Evolutionary conservation across 2,113 vertebrate genomes (phyloP), one percentile per base, ranked within the genome.

Genomic region (Chascanopsetta lugubris): DNA sequence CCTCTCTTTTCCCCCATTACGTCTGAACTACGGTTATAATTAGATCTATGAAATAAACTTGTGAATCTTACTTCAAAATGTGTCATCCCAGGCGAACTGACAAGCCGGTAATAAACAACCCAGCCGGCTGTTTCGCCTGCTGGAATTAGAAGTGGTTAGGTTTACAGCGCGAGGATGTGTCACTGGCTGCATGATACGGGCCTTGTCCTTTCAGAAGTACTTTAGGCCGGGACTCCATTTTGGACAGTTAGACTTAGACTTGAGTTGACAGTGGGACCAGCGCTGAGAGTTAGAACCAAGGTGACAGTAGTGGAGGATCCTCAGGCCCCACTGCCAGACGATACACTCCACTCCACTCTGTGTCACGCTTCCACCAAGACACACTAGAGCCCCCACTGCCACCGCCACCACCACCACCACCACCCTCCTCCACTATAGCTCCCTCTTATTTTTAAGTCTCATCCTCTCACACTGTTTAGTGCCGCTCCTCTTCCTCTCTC

Each of bases 241-340:
- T 74, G 68, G 72, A 70, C 53, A n/a, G 64, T 66, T 73, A 50
- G 84, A 90, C 72, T 80, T 55, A 84, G 76, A 90, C 72, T 45
- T n/a, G 65, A 78, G 61, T 48, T 75, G 89, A 88, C 87, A 89
- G 72, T 67, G 34, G 68, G 69, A 82, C 77, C 75, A 77, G 84
- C 68, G 59, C 48, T 26, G 62, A 81, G 81, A 86, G 29, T 77
- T 61, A 78, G 77, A 90, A 75, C 61, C 57, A 75, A 87, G 87
- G 86, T 86, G 86, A 89, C 86, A 88, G 79, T 67, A 46, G 68
- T 79, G 56, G 65, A 79, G 66, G 61, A 80, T 88, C 87, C 87
- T 82, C 83, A 53, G 88, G 88, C 84, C 79, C 17, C 81, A 79
- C 79, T 88, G 88, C 83, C 84, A 88, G 73, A 86, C 82, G 78